Percentiles rank a stretch among this genome's conserved stretches.
phyloP scores from a whole-genome alignment of 1,140 invertebrate species.

The Leptopilina clavipes region DNA sequence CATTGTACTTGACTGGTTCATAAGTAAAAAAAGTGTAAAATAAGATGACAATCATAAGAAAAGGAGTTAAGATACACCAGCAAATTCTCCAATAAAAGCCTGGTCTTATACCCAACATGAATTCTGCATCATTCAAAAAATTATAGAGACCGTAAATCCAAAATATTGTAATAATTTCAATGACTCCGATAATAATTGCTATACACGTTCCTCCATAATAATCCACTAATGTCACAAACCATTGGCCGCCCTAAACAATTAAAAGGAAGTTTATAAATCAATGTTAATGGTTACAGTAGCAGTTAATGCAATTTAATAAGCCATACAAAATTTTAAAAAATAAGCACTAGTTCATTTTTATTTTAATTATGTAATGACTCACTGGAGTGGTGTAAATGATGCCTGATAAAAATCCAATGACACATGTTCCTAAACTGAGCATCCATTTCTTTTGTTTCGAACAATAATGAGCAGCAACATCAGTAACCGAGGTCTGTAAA shows the following conservation, averaged over 20 bases:
- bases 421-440: constrained; percentile 77
- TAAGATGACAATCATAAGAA: constrained; percentile 82
- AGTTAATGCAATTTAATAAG: constrained; percentile 32
- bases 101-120: constrained; percentile 84
- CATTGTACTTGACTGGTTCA: constrained; percentile 69
- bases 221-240: constrained; percentile 88
- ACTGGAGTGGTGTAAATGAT: constrained; percentile 86
- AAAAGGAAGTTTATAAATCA: too few relatives aligned
- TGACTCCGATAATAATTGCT: constrained; percentile 82
- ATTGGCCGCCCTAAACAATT: constrained; percentile 85
- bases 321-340: constrained; percentile 23
- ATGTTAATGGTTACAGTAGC: too few relatives aligned
- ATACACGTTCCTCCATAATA: constrained; percentile 88
- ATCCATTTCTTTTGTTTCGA: constrained; percentile 78
- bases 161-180: constrained; percentile 81
- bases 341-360: too few relatives aligned
- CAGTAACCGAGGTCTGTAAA: constrained; percentile 80
- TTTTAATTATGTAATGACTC: too few relatives aligned
- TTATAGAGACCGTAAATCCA: constrained; percentile 88
- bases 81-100: constrained; percentile 87
- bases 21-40: constrained; percentile 78
- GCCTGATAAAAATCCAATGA: constrained; percentile 80
- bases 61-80: constrained; percentile 85
- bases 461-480: constrained; percentile 83
- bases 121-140: constrained; percentile 85